phyloP scores from a whole-genome alignment of 2,797 vertebrate genomes.

The Lepilemur ruficaudatus region DNA sequence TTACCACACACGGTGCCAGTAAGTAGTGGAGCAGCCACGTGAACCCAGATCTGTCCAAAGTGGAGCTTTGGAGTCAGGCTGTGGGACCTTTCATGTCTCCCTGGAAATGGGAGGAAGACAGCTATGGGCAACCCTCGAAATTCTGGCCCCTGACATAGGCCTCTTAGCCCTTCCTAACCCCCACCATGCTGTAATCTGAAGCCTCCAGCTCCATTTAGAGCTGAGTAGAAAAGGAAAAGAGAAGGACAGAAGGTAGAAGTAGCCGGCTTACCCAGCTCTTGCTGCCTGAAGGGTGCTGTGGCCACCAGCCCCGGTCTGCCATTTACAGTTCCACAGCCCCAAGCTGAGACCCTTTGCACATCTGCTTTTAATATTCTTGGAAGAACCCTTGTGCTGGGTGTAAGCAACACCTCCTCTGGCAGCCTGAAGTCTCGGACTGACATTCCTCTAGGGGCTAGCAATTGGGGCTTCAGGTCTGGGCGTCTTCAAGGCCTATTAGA shows the following conservation, averaged over 20 bases:
- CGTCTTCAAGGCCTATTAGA: constrained; percentile 7
- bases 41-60: constrained; percentile 10
- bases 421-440: constrained; percentile 1
- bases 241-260: background rate
- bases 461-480: background rate
- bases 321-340: constrained; percentile 26
- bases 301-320: background rate
- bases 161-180: background rate
- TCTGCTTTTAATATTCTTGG: background rate
- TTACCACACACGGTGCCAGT: background rate
- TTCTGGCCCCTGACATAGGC: background rate
- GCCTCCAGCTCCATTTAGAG: background rate
- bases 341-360: constrained; percentile 43
- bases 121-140: background rate
- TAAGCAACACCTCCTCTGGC: background rate
- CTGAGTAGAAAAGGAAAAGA: constrained; percentile 4
- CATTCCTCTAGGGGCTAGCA: constrained; percentile 32
- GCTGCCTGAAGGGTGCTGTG: background rate
- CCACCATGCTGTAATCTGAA: background rate
- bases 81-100: background rate
- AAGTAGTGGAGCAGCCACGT: background rate
- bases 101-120: constrained; percentile 22
- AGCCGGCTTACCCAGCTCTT: background rate
- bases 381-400: background rate
- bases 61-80: constrained; percentile 1